phyloP scores from a whole-genome alignment of 2,113 vertebrate genomes.

The Platycercus adscitus region DNA sequence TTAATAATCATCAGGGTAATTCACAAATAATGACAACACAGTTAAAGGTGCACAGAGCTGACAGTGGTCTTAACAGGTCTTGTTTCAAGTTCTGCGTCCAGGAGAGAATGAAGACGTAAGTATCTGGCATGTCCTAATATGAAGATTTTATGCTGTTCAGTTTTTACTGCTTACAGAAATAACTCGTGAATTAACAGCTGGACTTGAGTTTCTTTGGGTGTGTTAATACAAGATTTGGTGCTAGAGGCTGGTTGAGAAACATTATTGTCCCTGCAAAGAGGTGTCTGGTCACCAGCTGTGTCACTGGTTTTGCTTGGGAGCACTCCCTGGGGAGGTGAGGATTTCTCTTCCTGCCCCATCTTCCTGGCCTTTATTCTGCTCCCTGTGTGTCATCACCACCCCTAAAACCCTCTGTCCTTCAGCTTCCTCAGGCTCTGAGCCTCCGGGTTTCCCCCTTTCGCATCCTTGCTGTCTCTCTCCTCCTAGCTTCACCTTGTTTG shows the following conservation, averaged over 20 bases:
- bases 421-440: neutral
- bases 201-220: neutral
- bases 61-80: neutral
- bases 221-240: neutral
- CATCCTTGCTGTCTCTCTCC: neutral
- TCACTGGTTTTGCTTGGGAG: neutral
- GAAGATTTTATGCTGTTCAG: neutral
- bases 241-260: neutral
- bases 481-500: rapidly evolving
- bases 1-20: neutral
- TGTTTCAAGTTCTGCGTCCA: neutral
- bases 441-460: neutral
- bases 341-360: neutral
- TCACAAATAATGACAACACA: neutral
- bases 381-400: rapidly evolving
- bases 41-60: neutral
- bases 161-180: neutral
- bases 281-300: neutral
- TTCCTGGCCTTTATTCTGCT: neutral
- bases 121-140: neutral
- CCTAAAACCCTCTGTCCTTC: no score
- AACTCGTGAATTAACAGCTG: neutral
- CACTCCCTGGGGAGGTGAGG: neutral
- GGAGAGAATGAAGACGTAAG: neutral
- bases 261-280: neutral